Evolutionary conservation across 2,888 invertebrate species (phyloP).

Genomic region (Harpalus rubripes): DNA sequence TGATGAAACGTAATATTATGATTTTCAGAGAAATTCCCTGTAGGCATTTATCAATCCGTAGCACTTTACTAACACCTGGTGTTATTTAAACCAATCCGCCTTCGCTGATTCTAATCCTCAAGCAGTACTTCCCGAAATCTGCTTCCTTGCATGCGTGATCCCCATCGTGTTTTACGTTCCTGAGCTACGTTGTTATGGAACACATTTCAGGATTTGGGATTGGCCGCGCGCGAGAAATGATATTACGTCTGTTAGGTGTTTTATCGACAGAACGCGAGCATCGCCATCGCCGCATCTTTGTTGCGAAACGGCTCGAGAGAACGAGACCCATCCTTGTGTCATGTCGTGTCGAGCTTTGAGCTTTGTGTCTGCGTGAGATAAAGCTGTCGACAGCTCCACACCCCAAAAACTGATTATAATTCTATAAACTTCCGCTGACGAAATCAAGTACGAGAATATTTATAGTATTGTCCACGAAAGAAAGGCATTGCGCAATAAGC

Average conservation of each 20-base stretch:
- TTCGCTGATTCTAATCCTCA: background rate
- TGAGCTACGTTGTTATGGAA: slow-evolving; percentile 7
- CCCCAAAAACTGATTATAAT: background rate
- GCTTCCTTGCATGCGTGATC: slow-evolving; percentile 11
- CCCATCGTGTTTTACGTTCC: slow-evolving; percentile 22
- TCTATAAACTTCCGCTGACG: slow-evolving; percentile 1
- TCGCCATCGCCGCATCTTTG: background rate
- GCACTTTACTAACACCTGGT: too few species aligned
- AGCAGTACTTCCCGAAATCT: background rate
- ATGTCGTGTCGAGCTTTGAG: background rate
- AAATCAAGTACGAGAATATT: slow-evolving; percentile 1
- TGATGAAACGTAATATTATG: too few species aligned
- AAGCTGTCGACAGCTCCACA: background rate
- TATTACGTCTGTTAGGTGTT: slow-evolving; percentile 52
- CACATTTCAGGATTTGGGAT: slow-evolving; percentile 58
- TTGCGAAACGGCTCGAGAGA: background rate
- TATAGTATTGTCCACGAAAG: too few species aligned
- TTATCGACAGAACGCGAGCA: slow-evolving; percentile 49
- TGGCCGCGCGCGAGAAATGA: slow-evolving; percentile 53
- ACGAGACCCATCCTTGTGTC: background rate
- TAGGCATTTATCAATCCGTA: too few species aligned
- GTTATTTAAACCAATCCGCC: too few species aligned
- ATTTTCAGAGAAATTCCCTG: too few species aligned
- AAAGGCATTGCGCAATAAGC: too few species aligned
- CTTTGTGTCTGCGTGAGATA: background rate